Base-by-base conservation (phyloP, 64 coral and sea anemone genomes). In the Pocillopora verrucosa region DNA sequence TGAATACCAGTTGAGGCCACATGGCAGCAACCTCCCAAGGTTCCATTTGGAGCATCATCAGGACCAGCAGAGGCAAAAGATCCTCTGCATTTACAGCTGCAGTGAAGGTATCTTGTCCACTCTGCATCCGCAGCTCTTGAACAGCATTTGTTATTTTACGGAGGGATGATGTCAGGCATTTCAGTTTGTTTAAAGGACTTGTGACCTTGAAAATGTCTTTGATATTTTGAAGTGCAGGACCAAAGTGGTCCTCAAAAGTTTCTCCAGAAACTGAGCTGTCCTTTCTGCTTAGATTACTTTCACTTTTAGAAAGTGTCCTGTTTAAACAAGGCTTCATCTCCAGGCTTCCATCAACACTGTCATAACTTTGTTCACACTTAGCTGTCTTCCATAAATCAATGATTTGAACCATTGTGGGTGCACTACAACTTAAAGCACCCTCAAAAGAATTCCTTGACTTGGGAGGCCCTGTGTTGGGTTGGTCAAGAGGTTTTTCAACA, bases 21-120 rank as follows among this genome's bases (percentile, higher is more conserved):
- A 99, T 85, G 2, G 92, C 20, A 19, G 97, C 91, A 16, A 92
- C 92, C 10, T 99, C 97, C 84, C 64, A 93, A 13, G 97, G 93
- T 6, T 99, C 91, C 84, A 99, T 62, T 61, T 99, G 97, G 30
- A 99, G 61, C 77, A 99, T 80, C 93, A 99, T 99, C 45, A 99
- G 82, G 10, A 99, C 85, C 13, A 99, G 72, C 59, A 99, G 59
- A 3, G 97, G 97, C 16, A 99, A 70, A 2, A 99, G 88, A 77
- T 99, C 97, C 25, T 99, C 97, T 1, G 93, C 97, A 26, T 94
- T 99, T 20, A 99, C 88, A 9, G 97, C 97, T 37, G 91, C 76
- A 58, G 94, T 83, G 60, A 80, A 95, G 15, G 41, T 72, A 59
- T 95, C 88, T 86, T 68, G 17, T 60, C 94, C 91, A 72, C 92